Conservation (phyloP, 2,113 vertebrate species). For the Cyprinodon tularosa region DNA sequence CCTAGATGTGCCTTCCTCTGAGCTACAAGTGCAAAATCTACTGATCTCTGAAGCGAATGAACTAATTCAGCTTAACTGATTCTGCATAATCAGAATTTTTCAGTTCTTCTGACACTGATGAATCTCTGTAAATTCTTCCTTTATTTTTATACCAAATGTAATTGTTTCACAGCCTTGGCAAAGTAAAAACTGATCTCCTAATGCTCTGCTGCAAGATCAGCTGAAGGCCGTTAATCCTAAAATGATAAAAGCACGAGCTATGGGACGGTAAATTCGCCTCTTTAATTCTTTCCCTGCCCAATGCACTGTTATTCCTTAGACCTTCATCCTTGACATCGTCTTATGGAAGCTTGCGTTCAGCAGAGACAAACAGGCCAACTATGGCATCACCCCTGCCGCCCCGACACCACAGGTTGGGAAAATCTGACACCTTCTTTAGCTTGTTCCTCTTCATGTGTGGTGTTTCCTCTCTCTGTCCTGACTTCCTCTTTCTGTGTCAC, state of each 20-base stretch:
- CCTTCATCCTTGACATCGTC: constrained; percentile 96
- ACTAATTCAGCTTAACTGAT: neutral
- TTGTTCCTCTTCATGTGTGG: constrained; percentile 50
- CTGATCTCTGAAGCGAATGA: constrained; percentile 18
- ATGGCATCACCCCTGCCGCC: constrained; percentile 84
- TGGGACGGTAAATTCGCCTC: constrained; percentile 80
- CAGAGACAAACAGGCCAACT: constrained; percentile 94
- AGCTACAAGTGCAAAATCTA: constrained; percentile 14
- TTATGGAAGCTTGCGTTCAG: constrained; percentile 98
- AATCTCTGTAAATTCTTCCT: constrained; percentile 14
- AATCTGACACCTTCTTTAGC: constrained; percentile 70
- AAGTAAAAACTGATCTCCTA: constrained; percentile 10
- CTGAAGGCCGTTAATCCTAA: constrained; percentile 25
- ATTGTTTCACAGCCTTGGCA: constrained; percentile 43
- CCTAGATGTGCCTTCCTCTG: constrained; percentile 14
- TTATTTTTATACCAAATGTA: constrained; percentile 31
- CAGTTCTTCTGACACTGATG: constrained; percentile 7
- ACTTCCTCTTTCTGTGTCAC: constrained; percentile 23
- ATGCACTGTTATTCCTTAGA: constrained; percentile 91
- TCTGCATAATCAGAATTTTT: constrained; percentile 9
- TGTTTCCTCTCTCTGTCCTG: constrained; percentile 48
- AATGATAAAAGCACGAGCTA: constrained; percentile 34
- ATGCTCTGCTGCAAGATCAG: constrained; percentile 24
- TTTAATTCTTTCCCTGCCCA: constrained; percentile 86
- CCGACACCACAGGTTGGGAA: constrained; percentile 95